Conservation (phyloP, 92 coral and sea anemone species). For the Bergia puertoricense region DNA sequence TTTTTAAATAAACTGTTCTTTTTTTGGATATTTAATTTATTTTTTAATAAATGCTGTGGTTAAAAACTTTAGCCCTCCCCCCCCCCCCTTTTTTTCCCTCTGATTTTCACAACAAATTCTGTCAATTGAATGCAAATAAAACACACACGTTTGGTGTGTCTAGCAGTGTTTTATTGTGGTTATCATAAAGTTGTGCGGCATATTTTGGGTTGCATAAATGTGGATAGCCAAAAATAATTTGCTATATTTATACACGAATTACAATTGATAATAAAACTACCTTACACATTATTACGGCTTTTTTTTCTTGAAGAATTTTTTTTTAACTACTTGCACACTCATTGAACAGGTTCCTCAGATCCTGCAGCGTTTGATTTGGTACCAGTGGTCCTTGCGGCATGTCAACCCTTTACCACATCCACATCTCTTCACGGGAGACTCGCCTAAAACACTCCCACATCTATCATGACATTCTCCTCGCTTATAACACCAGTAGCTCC, state of each 20-base stretch:
- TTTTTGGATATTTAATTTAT: too few species aligned
- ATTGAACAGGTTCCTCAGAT: background rate
- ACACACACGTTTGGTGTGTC: background rate
- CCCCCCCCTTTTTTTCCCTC: too few species aligned
- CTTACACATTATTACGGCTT: too few species aligned
- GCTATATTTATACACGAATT: too few species aligned
- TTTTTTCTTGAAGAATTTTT: background rate
- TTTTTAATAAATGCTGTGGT: too few species aligned
- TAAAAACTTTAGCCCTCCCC: too few species aligned
- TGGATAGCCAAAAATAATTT: background rate
- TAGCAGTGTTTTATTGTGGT: background rate
- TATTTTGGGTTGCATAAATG: background rate
- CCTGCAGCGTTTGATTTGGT: conserved; percentile 31
- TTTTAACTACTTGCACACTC: background rate
- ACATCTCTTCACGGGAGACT: conserved; percentile 28
- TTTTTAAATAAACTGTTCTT: too few species aligned
- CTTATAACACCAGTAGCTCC: conserved; percentile 28
- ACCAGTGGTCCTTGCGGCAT: conserved; percentile 22
- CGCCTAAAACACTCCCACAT: conserved; percentile 33
- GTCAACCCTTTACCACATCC: conserved; percentile 19
- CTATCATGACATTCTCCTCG: conserved; percentile 30
- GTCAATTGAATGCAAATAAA: too few species aligned
- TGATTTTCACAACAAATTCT: too few species aligned
- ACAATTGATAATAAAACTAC: background rate
- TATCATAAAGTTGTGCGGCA: background rate